These are phyloP conservation scores for Tenodera sinensis DNA, from an alignment of 2,888 invertebrate species.

Conservation along the genomic window DNA sequence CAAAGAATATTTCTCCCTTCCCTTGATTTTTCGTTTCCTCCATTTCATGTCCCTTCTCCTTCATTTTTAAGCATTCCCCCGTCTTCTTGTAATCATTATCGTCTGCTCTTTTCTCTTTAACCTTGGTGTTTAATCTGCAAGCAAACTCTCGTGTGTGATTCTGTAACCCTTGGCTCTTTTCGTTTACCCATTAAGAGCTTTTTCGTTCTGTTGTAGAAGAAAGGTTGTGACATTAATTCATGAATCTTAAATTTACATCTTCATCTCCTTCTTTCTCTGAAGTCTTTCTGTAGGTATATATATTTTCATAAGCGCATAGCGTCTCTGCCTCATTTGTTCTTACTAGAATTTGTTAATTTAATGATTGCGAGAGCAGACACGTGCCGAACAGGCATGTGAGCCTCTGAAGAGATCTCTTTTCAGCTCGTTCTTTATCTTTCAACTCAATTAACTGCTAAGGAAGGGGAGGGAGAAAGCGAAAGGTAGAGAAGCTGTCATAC, in stretches of 20 bases:
- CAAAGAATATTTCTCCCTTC: conserved; percentile 21
- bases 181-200: conserved; percentile 6
- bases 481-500: background rate
- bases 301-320: background rate
- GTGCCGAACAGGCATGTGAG: background rate
- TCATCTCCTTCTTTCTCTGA: background rate
- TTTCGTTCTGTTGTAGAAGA: conserved; percentile 2
- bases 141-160: conserved; percentile 3
- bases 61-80: background rate
- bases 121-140: conserved; percentile 27
- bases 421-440: conserved; percentile 1
- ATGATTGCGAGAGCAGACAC: conserved; percentile 10
- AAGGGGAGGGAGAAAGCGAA: background rate
- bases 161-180: background rate
- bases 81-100: background rate
- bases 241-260: conserved; percentile 18
- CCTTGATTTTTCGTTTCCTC: conserved; percentile 10
- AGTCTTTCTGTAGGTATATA: background rate
- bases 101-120: background rate
- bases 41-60: background rate
- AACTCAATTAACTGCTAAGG: conserved; percentile 5
- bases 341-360: conserved; percentile 17
- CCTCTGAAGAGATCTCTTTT: background rate
- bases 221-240: conserved; percentile 5
- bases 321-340: background rate